Evolutionary conservation across 2,113 vertebrate species (phyloP), one percentile per base, ranked within the genome.

Genomic region (Camelus bactrianus): DNA sequence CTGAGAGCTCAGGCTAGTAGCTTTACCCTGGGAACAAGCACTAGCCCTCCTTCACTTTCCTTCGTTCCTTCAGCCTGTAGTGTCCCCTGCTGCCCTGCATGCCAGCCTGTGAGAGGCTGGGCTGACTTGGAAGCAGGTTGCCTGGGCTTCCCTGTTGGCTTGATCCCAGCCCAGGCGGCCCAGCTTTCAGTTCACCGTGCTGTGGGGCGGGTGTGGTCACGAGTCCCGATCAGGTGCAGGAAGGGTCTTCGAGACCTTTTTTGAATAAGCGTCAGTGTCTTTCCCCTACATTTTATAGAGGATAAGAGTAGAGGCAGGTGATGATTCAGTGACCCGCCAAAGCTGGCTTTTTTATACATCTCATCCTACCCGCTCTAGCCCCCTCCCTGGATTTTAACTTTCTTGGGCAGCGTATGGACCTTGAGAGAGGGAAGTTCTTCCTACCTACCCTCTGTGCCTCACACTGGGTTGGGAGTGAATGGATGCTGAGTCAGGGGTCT

Each of bases 391-490:
- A 50, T 30, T 83, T 85, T 91, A 84, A 89, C 62, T 42, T 77
- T 94, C 50, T 80, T 91, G 70, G 64, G 76, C 84, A 86, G 38
- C 5, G 0, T 28, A 1, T 60, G 54, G 70, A 28, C 81, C 89
- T 35, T 28, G 52, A 81, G 62, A 84, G 52, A 94, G 58, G 67
- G 11, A 87, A 30, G 28, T 72, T 92, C 42, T 76, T 93, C 32
- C 0, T 32, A 9, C 60, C 32, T 70, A 1, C 19, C 19, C 56
- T 52, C 75, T 93, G 20, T 64, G 35, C 24, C 48, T 92, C 54
- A 6, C 80, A 50, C 77, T 70, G 60, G 15, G 24, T 46, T 93
- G 94, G 77, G 62, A 97, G 67, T 93, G 70, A 86, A 26, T 62
- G 58, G 89, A 48, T 5, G 28, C 75, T 67, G 50, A 81, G 65